Evolutionary conservation across 64 coral and sea anemone genomes (phyloP), one percentile per base, ranked within the genome.

Genomic region (Acropora yongei): DNA sequence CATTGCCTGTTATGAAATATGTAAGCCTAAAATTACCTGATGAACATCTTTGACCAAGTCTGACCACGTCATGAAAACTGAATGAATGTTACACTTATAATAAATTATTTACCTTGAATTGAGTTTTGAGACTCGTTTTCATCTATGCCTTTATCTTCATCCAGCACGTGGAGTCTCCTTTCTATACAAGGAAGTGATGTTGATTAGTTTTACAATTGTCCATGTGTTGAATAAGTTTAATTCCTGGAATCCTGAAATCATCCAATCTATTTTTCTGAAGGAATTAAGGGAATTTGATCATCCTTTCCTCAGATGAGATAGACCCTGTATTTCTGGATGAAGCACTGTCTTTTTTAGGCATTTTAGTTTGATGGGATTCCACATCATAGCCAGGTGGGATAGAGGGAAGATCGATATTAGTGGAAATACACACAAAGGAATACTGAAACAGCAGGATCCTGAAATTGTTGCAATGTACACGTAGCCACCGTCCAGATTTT

Each of bases 361-460:
- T 68, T 19, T 68, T 68, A 68, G 66, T 68, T 68, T 68, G 66
- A 19, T 18, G n/a, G 66, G 66, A 68, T 68, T 68, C 66, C 66
- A 68, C 66, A 19, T 68, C 66, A 14, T 19, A 68, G 66, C 66
- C n/a, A 68, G 66, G 4, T 68, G 66, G 66, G 66, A 68, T 68
- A 14, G 13, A 68, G 17, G 8, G 66, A 19, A 19, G 0, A 13
- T 68, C n/a, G 66, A 68, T 68, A 9, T 68, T 68, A 19, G n/a
- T 1, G 66, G 66, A 4, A 55, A 55, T 10, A 55, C 51, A 10
- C 10, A 55, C 51, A 55, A 55, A 55, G 66, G 66, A 19, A 19
- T 68, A 14, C 66, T 68, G 66, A 13, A 68, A 68, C 66, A 68
- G 66, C 66, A 68, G 66, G 66, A 68, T 68, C 66, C 66, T 68